phyloP scores from a whole-genome alignment of 2,797 vertebrate species.

The Catharus ustulatus region DNA sequence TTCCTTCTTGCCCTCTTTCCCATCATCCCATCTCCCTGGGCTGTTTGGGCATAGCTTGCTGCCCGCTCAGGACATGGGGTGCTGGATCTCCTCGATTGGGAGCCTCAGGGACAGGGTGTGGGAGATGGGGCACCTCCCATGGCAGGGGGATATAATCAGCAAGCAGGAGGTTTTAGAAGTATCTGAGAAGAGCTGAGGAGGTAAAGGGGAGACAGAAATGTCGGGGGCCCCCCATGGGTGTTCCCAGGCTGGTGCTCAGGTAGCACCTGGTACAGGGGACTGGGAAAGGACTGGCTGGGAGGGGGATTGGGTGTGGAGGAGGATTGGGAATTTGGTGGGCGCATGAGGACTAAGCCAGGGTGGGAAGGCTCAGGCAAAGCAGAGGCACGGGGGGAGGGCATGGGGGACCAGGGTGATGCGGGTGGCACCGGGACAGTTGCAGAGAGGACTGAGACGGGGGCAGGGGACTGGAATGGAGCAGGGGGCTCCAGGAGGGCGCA shows the following conservation, averaged over 20 bases:
- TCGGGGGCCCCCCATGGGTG: fast-evolving
- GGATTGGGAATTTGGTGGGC: not conserved
- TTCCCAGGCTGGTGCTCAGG: not conserved
- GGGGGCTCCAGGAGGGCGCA: not conserved
- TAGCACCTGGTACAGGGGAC: not conserved
- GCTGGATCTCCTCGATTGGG: not conserved
- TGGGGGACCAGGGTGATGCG: not conserved
- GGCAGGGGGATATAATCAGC: too few relatives aligned
- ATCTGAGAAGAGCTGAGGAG: not conserved
- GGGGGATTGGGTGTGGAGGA: not conserved
- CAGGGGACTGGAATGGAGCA: not conserved
- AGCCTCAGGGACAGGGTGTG: not conserved
- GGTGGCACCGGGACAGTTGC: not conserved
- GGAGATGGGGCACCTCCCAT: fast-evolving
- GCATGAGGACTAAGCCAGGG: not conserved
- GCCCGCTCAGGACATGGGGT: fast-evolving
- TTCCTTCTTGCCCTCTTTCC: not conserved
- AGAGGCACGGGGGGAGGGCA: too few relatives aligned
- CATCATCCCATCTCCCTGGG: not conserved
- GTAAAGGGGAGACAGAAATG: not conserved
- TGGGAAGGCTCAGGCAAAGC: not conserved
- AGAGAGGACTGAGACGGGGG: not conserved
- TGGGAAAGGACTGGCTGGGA: not conserved
- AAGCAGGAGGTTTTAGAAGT: not conserved
- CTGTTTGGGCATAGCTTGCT: not conserved